These are phyloP conservation scores for Epirrita christyi DNA, from an alignment of 2,888 invertebrate species.

Conservation along the genomic window DNA sequence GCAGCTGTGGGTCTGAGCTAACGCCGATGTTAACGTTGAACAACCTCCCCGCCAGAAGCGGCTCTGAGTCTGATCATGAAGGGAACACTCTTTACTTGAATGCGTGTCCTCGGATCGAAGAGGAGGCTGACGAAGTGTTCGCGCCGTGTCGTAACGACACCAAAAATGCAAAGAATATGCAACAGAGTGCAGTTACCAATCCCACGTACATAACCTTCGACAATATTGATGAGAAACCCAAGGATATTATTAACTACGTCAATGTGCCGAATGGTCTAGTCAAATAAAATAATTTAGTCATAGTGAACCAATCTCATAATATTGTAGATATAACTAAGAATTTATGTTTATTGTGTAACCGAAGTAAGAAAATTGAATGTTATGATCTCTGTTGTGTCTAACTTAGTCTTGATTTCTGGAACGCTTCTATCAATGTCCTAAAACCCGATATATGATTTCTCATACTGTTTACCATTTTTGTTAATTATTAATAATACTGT, in stretches of 20 bases:
- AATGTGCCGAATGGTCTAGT: slow-evolving; percentile 78
- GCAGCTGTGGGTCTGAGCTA: slow-evolving; percentile 69
- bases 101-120: slow-evolving; percentile 67
- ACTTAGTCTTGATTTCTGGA: neutral
- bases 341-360: slow-evolving; percentile 18
- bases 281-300: slow-evolving; percentile 57
- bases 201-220: slow-evolving; percentile 74
- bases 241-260: slow-evolving; percentile 61
- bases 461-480: no score
- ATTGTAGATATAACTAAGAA: slow-evolving; percentile 29
- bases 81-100: slow-evolving; percentile 64
- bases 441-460: no score
- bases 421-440: neutral
- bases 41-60: slow-evolving; percentile 66
- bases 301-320: slow-evolving; percentile 46
- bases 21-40: slow-evolving; percentile 82
- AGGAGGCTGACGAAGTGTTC: slow-evolving; percentile 75
- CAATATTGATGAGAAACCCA: slow-evolving; percentile 68
- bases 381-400: slow-evolving; percentile 22
- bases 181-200: slow-evolving; percentile 66
- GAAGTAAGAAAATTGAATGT: slow-evolving; percentile 12
- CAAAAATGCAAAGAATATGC: slow-evolving; percentile 64
- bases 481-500: no score
- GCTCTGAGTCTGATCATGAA: slow-evolving; percentile 76
- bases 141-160: slow-evolving; percentile 47